Base-by-base conservation (phyloP, 2,113 vertebrate genomes). In the Corythornis madagascariensis region DNA sequence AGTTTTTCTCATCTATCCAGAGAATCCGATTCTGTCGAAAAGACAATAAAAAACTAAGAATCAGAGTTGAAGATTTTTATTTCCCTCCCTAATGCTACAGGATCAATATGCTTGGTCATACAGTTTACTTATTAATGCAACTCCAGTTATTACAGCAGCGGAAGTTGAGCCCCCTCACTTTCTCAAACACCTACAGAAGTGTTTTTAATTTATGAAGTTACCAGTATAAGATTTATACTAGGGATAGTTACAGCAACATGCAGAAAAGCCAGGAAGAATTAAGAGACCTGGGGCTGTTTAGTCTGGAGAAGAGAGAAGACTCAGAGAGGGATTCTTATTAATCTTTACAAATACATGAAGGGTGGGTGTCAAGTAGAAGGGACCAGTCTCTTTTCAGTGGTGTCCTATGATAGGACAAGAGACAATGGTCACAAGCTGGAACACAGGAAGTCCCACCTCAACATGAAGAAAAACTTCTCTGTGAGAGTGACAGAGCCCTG, bases 1-100 rank as follows among this genome's bases (percentile, higher is more conserved):
- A 96, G 94, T 99, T 99, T 92, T 98, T 99, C 97, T 99, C 99
- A 94, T 99, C 99, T 90, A 99, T 98, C 99, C 99, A 99, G 56
- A 99, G 97, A 96, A 99, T 99, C 86, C 98, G 98, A 96, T 99
- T 99, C 99, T 99, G 97, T 96, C 90, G 74, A 85, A 93, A 95
- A 96, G 28, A 4, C 86, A 85, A 69, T 20, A 11, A 20, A 79
- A 93, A 93, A 60, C 3, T 13, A 79, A 82, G 21, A 53, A 70
- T 65, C 25, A 88, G 21, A 31, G 21, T 42, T 83, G 29, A 28
- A 78, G 17, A 43, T 9, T 38, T 77, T 33, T 57, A 67, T 57
- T 76, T 83, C 16, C 57, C 48, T 86, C 26, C 9, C 50, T 72
- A 78, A 71, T 18, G 24, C 38, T 64, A 80, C 3, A 74, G 13